These are phyloP conservation scores for Pungitius pungitius DNA, from an alignment of 2,113 vertebrate species.

Conservation along the genomic window DNA sequence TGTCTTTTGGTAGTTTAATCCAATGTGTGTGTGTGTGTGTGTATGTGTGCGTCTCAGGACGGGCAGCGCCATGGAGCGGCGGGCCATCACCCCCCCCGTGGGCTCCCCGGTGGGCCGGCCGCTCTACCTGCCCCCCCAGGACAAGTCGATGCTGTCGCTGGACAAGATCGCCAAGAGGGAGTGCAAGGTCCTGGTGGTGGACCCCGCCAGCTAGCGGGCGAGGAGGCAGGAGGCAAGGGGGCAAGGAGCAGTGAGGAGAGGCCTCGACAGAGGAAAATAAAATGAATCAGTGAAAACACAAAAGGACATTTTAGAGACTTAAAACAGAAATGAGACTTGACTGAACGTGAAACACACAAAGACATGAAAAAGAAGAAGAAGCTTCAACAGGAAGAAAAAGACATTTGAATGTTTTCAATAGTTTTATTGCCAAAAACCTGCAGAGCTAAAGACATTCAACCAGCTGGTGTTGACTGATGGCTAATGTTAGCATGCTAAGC, in stretches of 20 bases:
- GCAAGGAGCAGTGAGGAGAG: background rate
- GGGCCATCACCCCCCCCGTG: slow-evolving; percentile 91
- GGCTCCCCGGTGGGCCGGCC: slow-evolving; percentile 90
- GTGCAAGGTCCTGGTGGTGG: slow-evolving; percentile 92
- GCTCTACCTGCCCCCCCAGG: slow-evolving; percentile 88
- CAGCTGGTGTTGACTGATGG: no score
- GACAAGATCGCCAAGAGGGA: slow-evolving; percentile 97
- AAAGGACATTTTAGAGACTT: no score
- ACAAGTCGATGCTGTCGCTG: slow-evolving; percentile 86
- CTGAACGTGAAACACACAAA: no score
- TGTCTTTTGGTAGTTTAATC: no score
- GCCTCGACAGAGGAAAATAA: background rate
- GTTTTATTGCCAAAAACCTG: slow-evolving; percentile 24
- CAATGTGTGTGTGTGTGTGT: slow-evolving; percentile 43
- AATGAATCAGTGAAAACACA: background rate
- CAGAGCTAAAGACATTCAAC: no score
- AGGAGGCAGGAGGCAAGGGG: background rate
- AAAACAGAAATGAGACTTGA: no score
- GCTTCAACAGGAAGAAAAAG: background rate
- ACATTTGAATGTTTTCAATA: background rate
- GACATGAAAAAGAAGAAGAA: background rate
- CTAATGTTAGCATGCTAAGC: no score
- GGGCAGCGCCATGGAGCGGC: slow-evolving; percentile 93
- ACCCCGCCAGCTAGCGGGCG: slow-evolving; percentile 74
- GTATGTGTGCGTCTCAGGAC: slow-evolving; percentile 78